Evolutionary conservation across 1,140 invertebrate species (phyloP), one percentile per base, ranked within the genome.

Genomic region (Drosophila persimilis): DNA sequence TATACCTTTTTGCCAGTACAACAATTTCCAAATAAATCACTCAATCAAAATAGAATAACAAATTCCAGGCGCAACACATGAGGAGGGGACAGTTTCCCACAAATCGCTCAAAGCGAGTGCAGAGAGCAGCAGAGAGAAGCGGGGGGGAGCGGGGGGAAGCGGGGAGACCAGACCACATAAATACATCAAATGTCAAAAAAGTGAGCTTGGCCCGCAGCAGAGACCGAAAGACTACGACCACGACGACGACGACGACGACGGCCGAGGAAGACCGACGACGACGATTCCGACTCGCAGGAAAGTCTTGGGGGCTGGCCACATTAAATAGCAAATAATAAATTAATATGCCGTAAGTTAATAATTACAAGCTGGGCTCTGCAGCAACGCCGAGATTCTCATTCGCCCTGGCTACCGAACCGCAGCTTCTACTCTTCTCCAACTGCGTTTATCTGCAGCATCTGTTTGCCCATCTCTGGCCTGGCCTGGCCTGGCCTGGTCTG

Each of bases 261-360:
- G 7, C 31, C 17, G 17, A 17, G 17, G 17, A 17, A 17, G 24
- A 9, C 17, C 56, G 45, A 6, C 24, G 20, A 46, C 31, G 20
- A 9, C 17, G 39, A 44, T 7, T 15, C 0, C 0, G 0, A 15
- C 35, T 20, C 22, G 41, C 9, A n/a, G 45, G 15, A 20, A 47
- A 46, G 43, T 41, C 77, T 81, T 57, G 77, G 65, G 65, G 81
- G 77, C 78, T 81, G 83, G 81, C 69, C 70, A 81, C 78, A 86
- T 86, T 86, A 86, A 86, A 86, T 81, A 81, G 77, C 83, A 86
- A 86, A 86, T 80, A 88, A 85, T 85, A 86, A 86, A 86, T 86
- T 88, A 86, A 86, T 88, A 86, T 88, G 81, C 81, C 83, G 77
- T 86, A 86, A 86, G 78, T 86, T 86, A 86, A 86, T 88, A 86